Base-by-base conservation (phyloP, 2,797 vertebrate species). In the Gorsachius magnificus region DNA sequence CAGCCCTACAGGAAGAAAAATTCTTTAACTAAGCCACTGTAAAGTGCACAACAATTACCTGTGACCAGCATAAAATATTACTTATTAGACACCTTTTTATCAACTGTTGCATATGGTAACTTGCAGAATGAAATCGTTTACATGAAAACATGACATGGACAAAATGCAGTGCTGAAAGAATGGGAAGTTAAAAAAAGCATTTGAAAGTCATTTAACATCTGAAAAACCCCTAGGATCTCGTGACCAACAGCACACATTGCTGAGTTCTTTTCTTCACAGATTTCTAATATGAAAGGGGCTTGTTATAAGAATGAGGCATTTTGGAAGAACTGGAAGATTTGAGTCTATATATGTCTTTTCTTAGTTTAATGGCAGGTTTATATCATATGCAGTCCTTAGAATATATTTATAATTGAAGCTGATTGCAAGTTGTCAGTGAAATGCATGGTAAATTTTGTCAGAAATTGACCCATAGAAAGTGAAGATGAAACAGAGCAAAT, bases 211-310 rank as follows among this genome's bases (percentile, higher is more conserved):
- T 54, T 36, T 35, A 69, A 21, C 12, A 22, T 53, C 36, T 29
- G 6, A 35, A 46, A 54, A 43, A 19, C 0, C 1, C 4, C 3
- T 13, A 33, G 53, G 13, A 31, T n/a, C 29, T 35, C 13, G 16
- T 75, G 80, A 12, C 13, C 16, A 25, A 13, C 33, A 46, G 13
- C 21, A 21, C 3, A 4, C 50, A 11, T 29, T 89, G 36, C 7
- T 53, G 29, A 60, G 8, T 41, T 66, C 1, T 25, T 83, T 72
- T 86, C 43, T 50, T 77, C 25, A 35, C 28, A 90, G 50, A 13
- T 26, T 90, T 78, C 64, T 78, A 33, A 54, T 91, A 16, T 15
- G 12, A 57, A 56, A 31, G 4, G 5, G 5, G 22, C 1, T 60
- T 66, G 12, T 79, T 54, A 58, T 26, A 71, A 60, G 13, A 77